Conservation (phyloP, 1,140 invertebrate genomes). For the Pseudomyrmex sp. region DNA sequence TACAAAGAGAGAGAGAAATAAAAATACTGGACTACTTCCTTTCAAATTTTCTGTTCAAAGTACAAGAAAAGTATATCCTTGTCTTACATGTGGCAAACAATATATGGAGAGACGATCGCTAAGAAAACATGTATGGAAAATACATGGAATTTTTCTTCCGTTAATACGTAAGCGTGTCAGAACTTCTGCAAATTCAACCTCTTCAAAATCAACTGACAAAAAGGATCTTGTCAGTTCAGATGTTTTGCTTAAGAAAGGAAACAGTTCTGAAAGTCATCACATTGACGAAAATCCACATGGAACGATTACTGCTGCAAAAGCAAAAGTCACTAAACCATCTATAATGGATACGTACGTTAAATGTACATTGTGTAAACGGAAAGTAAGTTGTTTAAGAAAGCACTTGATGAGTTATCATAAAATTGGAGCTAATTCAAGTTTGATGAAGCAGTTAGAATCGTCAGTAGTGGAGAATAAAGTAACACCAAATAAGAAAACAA, state of each 20-base stretch:
- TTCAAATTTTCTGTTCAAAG: slow-evolving; percentile 77
- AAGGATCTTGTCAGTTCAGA: background rate
- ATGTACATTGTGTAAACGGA: slow-evolving; percentile 78
- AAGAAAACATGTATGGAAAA: slow-evolving; percentile 72
- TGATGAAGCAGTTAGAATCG: slow-evolving; percentile 65
- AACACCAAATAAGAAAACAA: background rate
- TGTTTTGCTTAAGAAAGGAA: slow-evolving; percentile 1
- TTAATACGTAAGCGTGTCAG: background rate
- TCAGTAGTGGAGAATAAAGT: slow-evolving; percentile 1
- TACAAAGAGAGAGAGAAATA: slow-evolving; percentile 42
- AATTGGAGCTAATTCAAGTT: slow-evolving; percentile 68
- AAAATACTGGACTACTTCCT: slow-evolving; percentile 65
- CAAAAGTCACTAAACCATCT: background rate
- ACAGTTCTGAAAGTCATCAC: background rate
- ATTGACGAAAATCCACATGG: background rate
- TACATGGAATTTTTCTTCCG: slow-evolving; percentile 76
- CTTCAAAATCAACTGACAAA: background rate
- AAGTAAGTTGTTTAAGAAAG: slow-evolving; percentile 73
- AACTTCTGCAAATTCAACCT: background rate
- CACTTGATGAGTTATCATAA: slow-evolving; percentile 82
- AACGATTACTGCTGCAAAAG: background rate
- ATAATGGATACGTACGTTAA: background rate
- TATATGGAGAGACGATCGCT: slow-evolving; percentile 73
- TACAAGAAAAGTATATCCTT: slow-evolving; percentile 75
- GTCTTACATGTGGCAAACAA: slow-evolving; percentile 76